Base-by-base conservation (phyloP, 2,888 invertebrate species). In the Rotaria macrura region DNA sequence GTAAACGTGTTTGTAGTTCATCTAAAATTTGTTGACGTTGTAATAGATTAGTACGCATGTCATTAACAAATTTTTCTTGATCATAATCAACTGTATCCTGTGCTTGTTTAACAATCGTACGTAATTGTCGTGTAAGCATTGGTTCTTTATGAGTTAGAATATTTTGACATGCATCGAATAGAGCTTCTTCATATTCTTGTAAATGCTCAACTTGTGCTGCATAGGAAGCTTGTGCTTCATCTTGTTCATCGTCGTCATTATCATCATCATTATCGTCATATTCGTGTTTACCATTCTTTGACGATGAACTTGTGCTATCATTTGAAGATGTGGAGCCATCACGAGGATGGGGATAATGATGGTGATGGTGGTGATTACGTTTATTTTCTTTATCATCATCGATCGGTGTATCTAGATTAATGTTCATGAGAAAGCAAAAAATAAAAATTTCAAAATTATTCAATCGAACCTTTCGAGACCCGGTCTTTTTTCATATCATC, bases 111-210 rank as follows among this genome's bases (percentile, higher is more conserved):
- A 43, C 25, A 79, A 79, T 43, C 5, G 23, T 43, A 12, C 79
- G 40, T 43, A 79, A 79, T 34, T 65, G 34, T 34, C 65, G 65
- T 20, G 65, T 65, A 29, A 65, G 29, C 20, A 65, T 65, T 34
- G 65, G 29, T n/a, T 79, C 43, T 43, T 79, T 79, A 79, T 79
- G 25, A 14, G 40, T 43, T 40, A 79, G n/a, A n/a, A 79, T n/a
- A 1, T 79, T 43, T 79, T 79, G 79, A 79, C 79, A 79, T n/a
- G 43, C 1, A 79, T 79, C 79, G 17, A 79, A 79, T 43, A 79
- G 4, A n/a, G 40, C 79, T 79, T 79, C 79, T 79, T 79, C 79
- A 79, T 79, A 79, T 79, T 79, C 79, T 79, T 79, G 79, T 43
- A 79, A 79, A 79, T 79, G 79, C n/a, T 79, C 79, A 43, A 79